Evolutionary conservation across 2,888 invertebrate genomes (phyloP).

Genomic region (Entomobrya proxima): DNA sequence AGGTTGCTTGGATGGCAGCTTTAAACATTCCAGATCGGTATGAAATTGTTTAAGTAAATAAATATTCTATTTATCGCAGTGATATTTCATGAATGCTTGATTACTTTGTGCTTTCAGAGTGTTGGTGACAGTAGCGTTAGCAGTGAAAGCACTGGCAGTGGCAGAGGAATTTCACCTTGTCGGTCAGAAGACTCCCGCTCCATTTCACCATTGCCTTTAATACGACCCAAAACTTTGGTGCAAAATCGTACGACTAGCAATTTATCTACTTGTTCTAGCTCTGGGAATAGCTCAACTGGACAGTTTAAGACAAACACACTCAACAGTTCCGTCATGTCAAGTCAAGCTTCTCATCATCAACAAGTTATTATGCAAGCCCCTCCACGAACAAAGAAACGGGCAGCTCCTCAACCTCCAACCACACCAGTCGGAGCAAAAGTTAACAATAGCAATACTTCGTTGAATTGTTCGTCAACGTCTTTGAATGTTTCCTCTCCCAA

Average conservation of each 20-base stretch:
- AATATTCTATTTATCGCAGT: background rate
- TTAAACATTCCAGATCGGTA: conserved; percentile 77
- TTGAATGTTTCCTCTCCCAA: conserved; percentile 77
- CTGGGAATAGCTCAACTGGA: conserved; percentile 64
- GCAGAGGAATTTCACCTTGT: conserved; percentile 81
- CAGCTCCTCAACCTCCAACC: conserved; percentile 74
- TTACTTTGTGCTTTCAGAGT: conserved; percentile 76
- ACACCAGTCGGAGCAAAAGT: conserved; percentile 44
- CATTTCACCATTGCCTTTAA: conserved; percentile 75
- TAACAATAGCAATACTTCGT: conserved; percentile 55
- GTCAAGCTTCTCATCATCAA: conserved; percentile 48
- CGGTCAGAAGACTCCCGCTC: conserved; percentile 80
- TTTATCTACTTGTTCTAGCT: conserved; percentile 69
- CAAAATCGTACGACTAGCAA: conserved; percentile 70
- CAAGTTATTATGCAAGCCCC: conserved; percentile 67
- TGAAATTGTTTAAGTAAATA: conserved; percentile 69
- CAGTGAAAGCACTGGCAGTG: conserved; percentile 79
- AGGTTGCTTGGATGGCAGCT: conserved; percentile 72
- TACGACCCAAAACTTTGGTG: conserved; percentile 66
- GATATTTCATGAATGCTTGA: background rate
- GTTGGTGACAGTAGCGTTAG: conserved; percentile 79
- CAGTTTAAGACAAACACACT: conserved; percentile 55
- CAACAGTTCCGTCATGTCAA: conserved; percentile 47
- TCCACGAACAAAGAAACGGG: conserved; percentile 74
- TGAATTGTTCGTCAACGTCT: conserved; percentile 53